Percentiles rank a stretch among this genome's conserved stretches.
These are phyloP conservation scores for Bubo scandiacus DNA, from an alignment of 2,113 vertebrate species.

Conservation along the genomic window DNA sequence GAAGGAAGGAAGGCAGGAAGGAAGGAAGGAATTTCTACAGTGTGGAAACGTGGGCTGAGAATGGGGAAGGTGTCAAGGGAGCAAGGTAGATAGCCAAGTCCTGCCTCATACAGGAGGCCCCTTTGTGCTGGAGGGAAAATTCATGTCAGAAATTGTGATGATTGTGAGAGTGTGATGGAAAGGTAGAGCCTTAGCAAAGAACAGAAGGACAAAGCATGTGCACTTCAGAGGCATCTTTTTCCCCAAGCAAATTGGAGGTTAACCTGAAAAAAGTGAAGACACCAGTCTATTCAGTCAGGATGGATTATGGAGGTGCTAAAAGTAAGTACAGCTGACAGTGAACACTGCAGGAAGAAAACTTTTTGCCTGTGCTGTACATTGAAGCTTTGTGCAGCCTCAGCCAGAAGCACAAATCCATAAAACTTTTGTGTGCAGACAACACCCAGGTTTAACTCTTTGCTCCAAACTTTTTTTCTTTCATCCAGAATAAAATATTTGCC, in stretches of 20 bases:
- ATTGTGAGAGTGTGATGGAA: neutral
- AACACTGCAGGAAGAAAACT: fast-evolving
- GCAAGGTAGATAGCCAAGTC: neutral
- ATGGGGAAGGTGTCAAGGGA: neutral
- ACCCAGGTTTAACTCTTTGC: neutral
- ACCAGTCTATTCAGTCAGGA: neutral
- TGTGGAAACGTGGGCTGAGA: neutral
- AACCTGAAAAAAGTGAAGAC: neutral
- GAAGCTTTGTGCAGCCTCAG: neutral
- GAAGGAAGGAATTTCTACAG: neutral
- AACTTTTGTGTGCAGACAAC: neutral
- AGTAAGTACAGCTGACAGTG: neutral
- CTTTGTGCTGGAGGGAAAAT: neutral
- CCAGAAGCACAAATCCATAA: neutral
- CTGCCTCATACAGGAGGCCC: neutral
- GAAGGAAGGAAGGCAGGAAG: no score
- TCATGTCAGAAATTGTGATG: neutral
- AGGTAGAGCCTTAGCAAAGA: neutral
- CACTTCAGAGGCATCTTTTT: neutral
- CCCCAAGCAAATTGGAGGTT: neutral
- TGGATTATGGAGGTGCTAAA: neutral
- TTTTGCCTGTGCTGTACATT: neutral
- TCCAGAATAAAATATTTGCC: neutral
- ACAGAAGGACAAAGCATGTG: neutral
- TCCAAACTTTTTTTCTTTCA: neutral